Evolutionary conservation across 2,797 vertebrate genomes (phyloP).

Genomic region (Poeciliopsis infans): DNA sequence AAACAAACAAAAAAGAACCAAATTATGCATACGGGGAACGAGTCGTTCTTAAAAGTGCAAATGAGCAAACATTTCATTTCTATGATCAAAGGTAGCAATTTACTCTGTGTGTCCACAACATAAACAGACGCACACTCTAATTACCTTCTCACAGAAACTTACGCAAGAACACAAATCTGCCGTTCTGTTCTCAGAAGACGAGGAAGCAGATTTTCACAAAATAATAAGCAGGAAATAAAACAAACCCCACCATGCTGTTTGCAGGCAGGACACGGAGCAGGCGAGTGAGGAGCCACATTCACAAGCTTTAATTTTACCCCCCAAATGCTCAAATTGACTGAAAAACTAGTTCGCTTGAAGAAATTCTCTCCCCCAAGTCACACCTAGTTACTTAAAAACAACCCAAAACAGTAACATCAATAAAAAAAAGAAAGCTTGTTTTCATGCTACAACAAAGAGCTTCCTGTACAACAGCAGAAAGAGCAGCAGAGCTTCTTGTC

Average conservation of each 20-base stretch:
- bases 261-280: conserved; percentile 20
- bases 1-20: conserved; percentile 5
- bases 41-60: conserved; percentile 70
- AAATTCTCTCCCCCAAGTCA: conserved; percentile 39
- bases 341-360: conserved; percentile 30
- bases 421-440: conserved; percentile 16
- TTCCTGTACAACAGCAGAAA: conserved; percentile 12
- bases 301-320: background rate
- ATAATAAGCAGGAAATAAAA: conserved; percentile 38
- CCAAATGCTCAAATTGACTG: conserved; percentile 1
- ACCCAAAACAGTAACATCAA: conserved; percentile 32
- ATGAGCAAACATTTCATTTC: conserved; percentile 67
- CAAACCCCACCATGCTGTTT: conserved; percentile 27
- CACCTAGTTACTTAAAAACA: conserved; percentile 24
- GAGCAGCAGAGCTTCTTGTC: conserved; percentile 10
- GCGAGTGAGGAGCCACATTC: conserved; percentile 13
- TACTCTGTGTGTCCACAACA: conserved; percentile 50
- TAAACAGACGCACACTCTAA: conserved; percentile 42
- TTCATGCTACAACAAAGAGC: conserved; percentile 54
- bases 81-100: conserved; percentile 66
- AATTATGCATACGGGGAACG: conserved; percentile 29
- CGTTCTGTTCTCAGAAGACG: conserved; percentile 42
- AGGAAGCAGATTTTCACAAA: conserved; percentile 45
- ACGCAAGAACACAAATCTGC: conserved; percentile 23
- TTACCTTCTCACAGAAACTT: conserved; percentile 37